These are phyloP conservation scores for Melikaiella ostensackeni DNA, from an alignment of 2,888 invertebrate genomes.

Conservation along the genomic window DNA sequence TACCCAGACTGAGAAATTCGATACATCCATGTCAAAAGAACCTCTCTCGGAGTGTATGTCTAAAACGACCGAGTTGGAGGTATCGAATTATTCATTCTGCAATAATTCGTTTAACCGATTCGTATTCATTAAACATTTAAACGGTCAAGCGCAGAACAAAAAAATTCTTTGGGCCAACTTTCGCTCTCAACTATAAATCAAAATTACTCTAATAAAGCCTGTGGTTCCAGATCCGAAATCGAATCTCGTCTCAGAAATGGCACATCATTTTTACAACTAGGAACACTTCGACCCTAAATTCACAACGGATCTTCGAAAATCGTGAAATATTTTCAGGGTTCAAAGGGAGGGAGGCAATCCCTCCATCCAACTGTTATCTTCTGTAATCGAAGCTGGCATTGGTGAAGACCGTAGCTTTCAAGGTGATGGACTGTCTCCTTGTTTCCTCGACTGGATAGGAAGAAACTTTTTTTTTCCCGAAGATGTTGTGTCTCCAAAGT, in stretches of 20 bases:
- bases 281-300: slow-evolving; percentile 1
- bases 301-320: neutral
- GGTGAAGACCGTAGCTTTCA: slow-evolving; percentile 66
- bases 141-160: neutral
- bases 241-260: slow-evolving; percentile 7
- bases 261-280: slow-evolving; percentile 9
- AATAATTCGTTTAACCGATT: too few species aligned
- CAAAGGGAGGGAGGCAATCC: slow-evolving; percentile 5
- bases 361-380: slow-evolving; percentile 61
- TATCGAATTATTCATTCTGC: too few species aligned
- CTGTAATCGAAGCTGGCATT: slow-evolving; percentile 57
- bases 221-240: neutral
- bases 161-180: neutral
- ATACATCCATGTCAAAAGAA: too few species aligned
- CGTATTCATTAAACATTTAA: neutral
- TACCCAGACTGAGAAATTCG: neutral
- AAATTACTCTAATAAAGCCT: slow-evolving; percentile 12
- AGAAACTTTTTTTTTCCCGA: slow-evolving; percentile 21
- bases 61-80: too few species aligned
- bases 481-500: slow-evolving; percentile 78
- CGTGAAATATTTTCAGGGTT: neutral
- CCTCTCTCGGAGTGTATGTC: too few species aligned
- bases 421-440: slow-evolving; percentile 52
- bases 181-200: neutral
- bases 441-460: slow-evolving; percentile 6